These are phyloP conservation scores for Strix occidentalis DNA, from an alignment of 2,797 vertebrate genomes.

Conservation along the genomic window DNA sequence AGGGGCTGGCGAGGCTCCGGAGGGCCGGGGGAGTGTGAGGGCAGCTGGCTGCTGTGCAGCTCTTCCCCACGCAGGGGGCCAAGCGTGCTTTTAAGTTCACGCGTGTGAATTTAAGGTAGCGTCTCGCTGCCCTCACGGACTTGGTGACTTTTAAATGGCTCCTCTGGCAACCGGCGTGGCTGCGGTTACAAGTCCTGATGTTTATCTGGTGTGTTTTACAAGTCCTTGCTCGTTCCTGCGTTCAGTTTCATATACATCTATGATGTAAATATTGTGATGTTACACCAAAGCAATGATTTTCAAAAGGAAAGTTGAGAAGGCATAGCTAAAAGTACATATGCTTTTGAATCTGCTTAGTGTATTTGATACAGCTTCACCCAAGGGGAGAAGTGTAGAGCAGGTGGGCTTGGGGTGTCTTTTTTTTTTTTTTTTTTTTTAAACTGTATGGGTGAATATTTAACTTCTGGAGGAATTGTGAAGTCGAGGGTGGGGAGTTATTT, in stretches of 20 bases:
- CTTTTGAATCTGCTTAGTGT: neutral
- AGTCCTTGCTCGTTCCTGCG: neutral
- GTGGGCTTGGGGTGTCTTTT: neutral
- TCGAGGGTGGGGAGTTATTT: accelerated
- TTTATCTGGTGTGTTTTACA: neutral
- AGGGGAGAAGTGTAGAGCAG: neutral
- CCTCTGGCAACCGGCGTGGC: neutral
- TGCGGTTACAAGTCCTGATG: neutral
- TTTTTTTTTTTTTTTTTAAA: neutral
- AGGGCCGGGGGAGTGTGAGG: neutral
- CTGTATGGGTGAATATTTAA: neutral
- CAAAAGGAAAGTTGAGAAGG: neutral
- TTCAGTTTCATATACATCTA: accelerated
- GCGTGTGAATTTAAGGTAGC: neutral
- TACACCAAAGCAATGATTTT: neutral
- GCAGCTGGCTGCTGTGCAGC: neutral
- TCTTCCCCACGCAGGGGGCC: neutral
- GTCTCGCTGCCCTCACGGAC: neutral
- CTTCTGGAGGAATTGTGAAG: neutral
- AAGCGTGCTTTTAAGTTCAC: accelerated
- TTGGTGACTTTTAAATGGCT: accelerated
- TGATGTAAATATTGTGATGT: accelerated
- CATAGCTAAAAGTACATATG: accelerated
- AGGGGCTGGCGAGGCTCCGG: neutral
- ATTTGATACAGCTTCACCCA: accelerated